Base-by-base conservation (phyloP, 35 echinoderm and acorn worm genomes). In the Apostichopus parvimensis region DNA sequence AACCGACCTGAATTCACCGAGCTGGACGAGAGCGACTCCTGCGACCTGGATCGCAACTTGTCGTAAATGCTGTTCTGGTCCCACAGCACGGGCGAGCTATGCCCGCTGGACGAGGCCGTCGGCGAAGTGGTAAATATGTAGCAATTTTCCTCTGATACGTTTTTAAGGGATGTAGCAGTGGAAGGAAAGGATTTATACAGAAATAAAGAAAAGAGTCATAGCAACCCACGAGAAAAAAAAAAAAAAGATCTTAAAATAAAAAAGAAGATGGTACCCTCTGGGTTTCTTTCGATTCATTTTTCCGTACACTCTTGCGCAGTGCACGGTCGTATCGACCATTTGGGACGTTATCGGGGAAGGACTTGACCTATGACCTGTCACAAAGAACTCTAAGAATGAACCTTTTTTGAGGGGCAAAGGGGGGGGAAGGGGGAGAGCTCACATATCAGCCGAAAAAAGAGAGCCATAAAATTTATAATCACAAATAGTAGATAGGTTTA, bases 61-160 rank as follows among this genome's bases (percentile, higher is more conserved):
- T 98, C 96, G 87, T 93, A 95, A 52, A 95, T 95, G 34, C 90
- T 94, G 94, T 95, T 93, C 56, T 92, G 94, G 80, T 93, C 93
- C 94, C 94, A 98, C n/a, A 95, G 90, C 24, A 98, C 79, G n/a
- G 96, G 96, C 25, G 96, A 98, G 85, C 96, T 98, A 59, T 95
- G 94, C 54, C 94, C 94, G 68, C 96, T 98, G 10, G 94, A 95
- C 70, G 92, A 93, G 54, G 55, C 84, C 73, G 96, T 89, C 9
- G 94, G 94, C 54, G 96, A 92, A 20, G 83, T 90, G 21, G 92
- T 87, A 86, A 98, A 95, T 65, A 95, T 98, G 90, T 98, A 98
- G 92, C 94, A 95, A 88, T 98, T 95, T 89, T 95, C 94, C 96
- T 95, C 94, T 95, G 91, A 72, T 22, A 57, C 55, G 56, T 84